Evolutionary conservation across 1,140 invertebrate genomes (phyloP).

Genomic region (Platyscapa corneri): DNA sequence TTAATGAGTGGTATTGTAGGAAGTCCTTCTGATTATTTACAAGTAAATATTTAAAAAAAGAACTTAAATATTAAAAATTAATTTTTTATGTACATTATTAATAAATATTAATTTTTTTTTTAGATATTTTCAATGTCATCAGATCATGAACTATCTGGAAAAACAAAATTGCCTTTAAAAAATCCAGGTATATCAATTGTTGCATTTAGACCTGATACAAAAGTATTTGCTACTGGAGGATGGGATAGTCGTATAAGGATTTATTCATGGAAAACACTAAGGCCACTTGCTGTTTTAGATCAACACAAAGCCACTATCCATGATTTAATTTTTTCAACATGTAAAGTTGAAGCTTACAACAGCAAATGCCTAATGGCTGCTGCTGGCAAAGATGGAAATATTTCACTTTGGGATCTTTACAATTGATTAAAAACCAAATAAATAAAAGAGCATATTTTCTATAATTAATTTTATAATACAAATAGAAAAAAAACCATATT

Average conservation of each 20-base stretch:
- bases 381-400: constrained; percentile 80
- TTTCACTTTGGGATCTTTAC: constrained; percentile 86
- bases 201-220: constrained; percentile 81
- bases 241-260: constrained; percentile 86
- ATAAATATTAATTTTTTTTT: constrained; percentile 52
- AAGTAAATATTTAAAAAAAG: constrained; percentile 75
- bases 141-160: constrained; percentile 72
- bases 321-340: constrained; percentile 80
- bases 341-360: constrained; percentile 79
- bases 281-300: constrained; percentile 83
- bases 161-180: constrained; percentile 78
- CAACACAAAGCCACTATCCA: constrained; percentile 80
- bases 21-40: constrained; percentile 77
- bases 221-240: constrained; percentile 83
- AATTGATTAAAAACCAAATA: constrained; percentile 68
- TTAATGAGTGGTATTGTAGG: constrained; percentile 80
- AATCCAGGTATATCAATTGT: constrained; percentile 83
- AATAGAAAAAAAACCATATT: constrained; percentile 44
- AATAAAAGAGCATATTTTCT: constrained; percentile 48
- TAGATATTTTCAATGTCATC: constrained; percentile 66
- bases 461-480: constrained; percentile 48
- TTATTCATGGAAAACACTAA: constrained; percentile 85
- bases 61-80: background rate
- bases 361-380: constrained; percentile 82
- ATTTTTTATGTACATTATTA: constrained; percentile 15